Evolutionary conservation across 2,888 invertebrate species (phyloP).

Genomic region (Harmothoe impar): DNA sequence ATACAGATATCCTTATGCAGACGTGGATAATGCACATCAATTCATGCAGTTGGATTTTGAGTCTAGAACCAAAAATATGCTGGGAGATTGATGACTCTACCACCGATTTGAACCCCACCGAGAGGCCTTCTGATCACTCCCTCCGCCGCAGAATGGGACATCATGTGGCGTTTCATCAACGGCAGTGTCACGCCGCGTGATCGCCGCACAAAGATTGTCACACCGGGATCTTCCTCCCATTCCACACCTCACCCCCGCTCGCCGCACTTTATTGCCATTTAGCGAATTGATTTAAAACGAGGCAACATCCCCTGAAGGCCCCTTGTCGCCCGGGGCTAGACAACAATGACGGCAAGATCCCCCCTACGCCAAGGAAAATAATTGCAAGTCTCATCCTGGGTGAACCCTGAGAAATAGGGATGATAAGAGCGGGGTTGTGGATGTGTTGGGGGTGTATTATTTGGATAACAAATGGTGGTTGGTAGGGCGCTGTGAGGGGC

Average conservation of each 20-base stretch:
- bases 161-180: slow-evolving; percentile 29
- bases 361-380: neutral
- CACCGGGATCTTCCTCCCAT: neutral
- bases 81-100: too few species aligned
- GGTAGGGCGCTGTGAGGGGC: neutral
- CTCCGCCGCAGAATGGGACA: too few species aligned
- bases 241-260: neutral
- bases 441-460: neutral
- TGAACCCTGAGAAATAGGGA: slow-evolving; percentile 14
- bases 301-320: neutral
- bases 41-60: too few species aligned
- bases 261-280: slow-evolving; percentile 41
- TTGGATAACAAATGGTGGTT: neutral
- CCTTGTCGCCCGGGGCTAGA: neutral
- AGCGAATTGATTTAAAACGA: slow-evolving; percentile 27
- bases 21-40: too few species aligned
- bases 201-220: slow-evolving; percentile 47
- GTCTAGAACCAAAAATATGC: too few species aligned
- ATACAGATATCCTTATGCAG: too few species aligned
- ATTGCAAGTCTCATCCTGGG: neutral
- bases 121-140: too few species aligned
- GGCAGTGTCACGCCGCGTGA: slow-evolving; percentile 27
- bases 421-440: neutral
- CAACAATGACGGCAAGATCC: slow-evolving; percentile 14
- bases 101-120: too few species aligned